Conservation (phyloP, 2,113 vertebrate genomes). For the Chloropsis hardwickii region DNA sequence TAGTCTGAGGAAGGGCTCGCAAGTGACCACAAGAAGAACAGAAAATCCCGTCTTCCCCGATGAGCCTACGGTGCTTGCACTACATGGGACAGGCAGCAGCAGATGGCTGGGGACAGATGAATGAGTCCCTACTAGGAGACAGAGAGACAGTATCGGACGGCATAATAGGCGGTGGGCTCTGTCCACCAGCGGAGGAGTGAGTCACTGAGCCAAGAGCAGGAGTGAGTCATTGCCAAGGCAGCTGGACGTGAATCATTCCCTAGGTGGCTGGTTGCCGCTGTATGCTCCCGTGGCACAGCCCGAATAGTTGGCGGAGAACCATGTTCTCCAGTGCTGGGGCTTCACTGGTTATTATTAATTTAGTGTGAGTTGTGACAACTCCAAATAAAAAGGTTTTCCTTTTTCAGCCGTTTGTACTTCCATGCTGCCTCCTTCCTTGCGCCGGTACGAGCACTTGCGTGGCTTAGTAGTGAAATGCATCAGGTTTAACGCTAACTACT, state of each 20-base stretch:
- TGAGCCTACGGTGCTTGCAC: neutral
- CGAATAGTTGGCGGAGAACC: neutral
- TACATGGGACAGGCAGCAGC: neutral
- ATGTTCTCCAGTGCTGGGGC: neutral
- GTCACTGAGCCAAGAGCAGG: neutral
- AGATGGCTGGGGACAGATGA: slow-evolving; percentile 7
- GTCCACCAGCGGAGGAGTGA: slow-evolving; percentile 10
- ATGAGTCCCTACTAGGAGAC: slow-evolving; percentile 23
- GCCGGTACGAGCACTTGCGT: neutral
- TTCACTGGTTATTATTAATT: neutral
- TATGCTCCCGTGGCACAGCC: neutral
- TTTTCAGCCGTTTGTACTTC: neutral
- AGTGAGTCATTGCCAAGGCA: slow-evolving; percentile 48
- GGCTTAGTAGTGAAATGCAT: neutral
- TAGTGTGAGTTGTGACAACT: neutral
- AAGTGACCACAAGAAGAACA: neutral
- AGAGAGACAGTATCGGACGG: neutral
- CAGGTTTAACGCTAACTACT: neutral
- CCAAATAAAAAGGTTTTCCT: neutral
- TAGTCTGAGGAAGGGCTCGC: neutral
- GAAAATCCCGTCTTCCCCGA: neutral
- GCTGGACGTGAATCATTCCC: slow-evolving; percentile 47
- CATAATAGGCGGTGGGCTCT: slow-evolving; percentile 2
- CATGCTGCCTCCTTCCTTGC: neutral
- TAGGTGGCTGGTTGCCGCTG: neutral